Evolutionary conservation across 2,113 vertebrate genomes (phyloP).

Genomic region (Pundamilia nyererei): DNA sequence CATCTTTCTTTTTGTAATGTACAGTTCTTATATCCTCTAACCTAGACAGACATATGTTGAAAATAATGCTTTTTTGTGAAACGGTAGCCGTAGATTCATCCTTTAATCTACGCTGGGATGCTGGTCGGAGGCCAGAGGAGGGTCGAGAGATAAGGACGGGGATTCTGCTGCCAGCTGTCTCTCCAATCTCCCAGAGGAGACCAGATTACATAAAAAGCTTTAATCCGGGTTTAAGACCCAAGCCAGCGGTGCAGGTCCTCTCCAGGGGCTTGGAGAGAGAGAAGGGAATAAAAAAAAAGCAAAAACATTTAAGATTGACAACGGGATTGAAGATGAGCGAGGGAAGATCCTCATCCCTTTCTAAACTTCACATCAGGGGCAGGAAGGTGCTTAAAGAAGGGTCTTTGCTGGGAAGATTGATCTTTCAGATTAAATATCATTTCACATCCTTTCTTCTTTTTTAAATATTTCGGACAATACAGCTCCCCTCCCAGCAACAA

Average conservation of each 20-base stretch:
- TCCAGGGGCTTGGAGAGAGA: neutral
- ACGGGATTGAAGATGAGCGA: neutral
- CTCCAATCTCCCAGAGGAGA: conserved; percentile 68
- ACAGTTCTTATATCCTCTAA: neutral
- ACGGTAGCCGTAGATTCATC: neutral
- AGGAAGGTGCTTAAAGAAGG: neutral
- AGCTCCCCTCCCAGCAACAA: no score
- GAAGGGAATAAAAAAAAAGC: neutral
- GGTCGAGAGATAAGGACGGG: conserved; percentile 41
- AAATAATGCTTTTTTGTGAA: neutral
- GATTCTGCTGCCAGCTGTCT: conserved; percentile 70
- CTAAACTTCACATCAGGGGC: neutral
- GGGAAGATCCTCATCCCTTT: neutral
- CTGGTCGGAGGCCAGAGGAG: conserved; percentile 39
- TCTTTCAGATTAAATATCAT: neutral
- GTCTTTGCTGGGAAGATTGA: neutral
- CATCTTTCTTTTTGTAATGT: neutral
- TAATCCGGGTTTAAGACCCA: conserved; percentile 67
- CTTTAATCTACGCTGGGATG: conserved; percentile 38
- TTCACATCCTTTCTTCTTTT: neutral
- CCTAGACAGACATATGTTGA: neutral
- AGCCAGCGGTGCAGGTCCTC: conserved; percentile 54
- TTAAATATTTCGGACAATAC: neutral
- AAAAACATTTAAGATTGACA: neutral
- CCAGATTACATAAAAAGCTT: conserved; percentile 69